Evolutionary conservation across 2,113 vertebrate genomes (phyloP), one percentile per base, ranked within the genome.

Genomic region (Amphilophus citrinellus): DNA sequence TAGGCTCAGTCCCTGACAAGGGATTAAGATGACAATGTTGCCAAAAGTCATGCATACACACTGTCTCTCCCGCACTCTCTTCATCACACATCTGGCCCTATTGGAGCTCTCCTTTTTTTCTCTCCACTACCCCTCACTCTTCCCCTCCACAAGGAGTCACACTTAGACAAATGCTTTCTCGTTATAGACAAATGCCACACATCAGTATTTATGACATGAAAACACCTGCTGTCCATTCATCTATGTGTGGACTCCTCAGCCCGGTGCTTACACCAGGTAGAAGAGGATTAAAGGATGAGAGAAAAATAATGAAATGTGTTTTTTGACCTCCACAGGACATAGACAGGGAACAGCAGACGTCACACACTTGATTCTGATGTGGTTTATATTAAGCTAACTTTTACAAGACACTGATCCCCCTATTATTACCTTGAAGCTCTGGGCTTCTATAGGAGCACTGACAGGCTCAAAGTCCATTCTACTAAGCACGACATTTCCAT

Each of bases 231-330:
- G 91, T 82, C 89, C 88, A 77, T 83, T 39, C n/a, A 9, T 88
- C 82, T 65, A 61, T 57, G 62, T 77, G 80, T 4, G 4, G 68
- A 44, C 77, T 68, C 62, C 27, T 83, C 77, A 37, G 60, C 32
- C 60, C 63, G 63, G 80, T 35, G 66, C 82, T 84, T 82, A 81
- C 84, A 87, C 82, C 87, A 88, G 90, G 79, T 81, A 85, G 76
- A 58, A 79, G 76, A 89, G 91, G 93, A 95, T 95, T 94, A 94
- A 94, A 93, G 89, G 91, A 92, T 92, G 91, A 93, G 78, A 57
- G 57, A n/a, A 53, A 93, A 92, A 93, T 93, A 95, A 94, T 92
- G 89, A 93, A 94, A 90, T 88, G 79, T 87, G 79, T 91, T 91
- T 88, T 91, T 88, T 92, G 93, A 93, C 93, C 92, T 94, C 89